Percentiles rank a stretch among this genome's conserved stretches.
These are phyloP conservation scores for Bubo blakistoni DNA, from an alignment of 2,113 vertebrate genomes.

Conservation along the genomic window DNA sequence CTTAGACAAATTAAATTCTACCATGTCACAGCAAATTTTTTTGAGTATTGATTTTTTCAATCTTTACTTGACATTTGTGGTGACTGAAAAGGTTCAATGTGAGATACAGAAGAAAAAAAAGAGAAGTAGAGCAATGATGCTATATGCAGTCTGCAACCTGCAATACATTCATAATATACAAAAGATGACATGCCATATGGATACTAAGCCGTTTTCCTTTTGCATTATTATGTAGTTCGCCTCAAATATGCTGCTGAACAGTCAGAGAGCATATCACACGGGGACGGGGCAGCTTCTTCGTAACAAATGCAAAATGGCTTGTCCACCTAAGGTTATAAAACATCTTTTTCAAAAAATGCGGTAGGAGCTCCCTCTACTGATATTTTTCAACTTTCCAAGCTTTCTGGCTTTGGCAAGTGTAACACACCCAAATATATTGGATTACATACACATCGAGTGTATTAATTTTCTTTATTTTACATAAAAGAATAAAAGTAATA, in stretches of 20 bases:
- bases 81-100: slow-evolving; percentile 12
- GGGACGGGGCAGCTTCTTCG: not conserved
- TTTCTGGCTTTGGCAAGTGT: not conserved
- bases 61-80: slow-evolving; percentile 33
- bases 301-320: not conserved
- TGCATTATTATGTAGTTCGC: not conserved
- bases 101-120: not conserved
- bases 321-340: not conserved
- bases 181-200: not conserved
- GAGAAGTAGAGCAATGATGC: not conserved
- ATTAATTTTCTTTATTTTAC: not conserved
- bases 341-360: not conserved
- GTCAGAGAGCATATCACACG: not conserved
- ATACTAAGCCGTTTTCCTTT: not conserved
- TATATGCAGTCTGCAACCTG: not conserved
- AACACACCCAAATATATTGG: not conserved
- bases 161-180: not conserved
- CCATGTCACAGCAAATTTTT: not conserved
- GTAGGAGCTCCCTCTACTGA: slow-evolving; percentile 63
- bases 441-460: not conserved
- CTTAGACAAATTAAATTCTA: slow-evolving; percentile 41
- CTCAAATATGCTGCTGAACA: not conserved
- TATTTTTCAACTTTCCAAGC: not conserved
- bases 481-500: not conserved
- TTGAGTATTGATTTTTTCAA: slow-evolving; percentile 44